Percentiles rank a stretch among this genome's conserved stretches.
These are phyloP conservation scores for Arizona elegans DNA, from an alignment of 2,113 vertebrate species.

Conservation along the genomic window DNA sequence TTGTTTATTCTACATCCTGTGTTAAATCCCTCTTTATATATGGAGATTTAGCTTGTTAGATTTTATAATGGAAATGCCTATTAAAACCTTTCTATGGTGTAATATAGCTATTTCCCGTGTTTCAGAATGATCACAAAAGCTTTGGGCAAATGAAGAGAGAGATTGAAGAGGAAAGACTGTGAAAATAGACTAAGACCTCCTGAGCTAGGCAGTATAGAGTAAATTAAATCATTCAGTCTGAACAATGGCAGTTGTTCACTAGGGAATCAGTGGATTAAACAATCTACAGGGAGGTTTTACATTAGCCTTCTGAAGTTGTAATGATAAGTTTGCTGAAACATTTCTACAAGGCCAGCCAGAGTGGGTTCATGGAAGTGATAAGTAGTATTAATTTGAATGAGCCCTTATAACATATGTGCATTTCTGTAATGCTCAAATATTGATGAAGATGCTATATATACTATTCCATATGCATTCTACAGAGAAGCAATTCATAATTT, in stretches of 20 bases:
- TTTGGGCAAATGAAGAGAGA: not conserved
- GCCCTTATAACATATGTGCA: not conserved
- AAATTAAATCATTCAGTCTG: not conserved
- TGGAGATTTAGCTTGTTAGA: not conserved
- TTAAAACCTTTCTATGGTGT: not conserved
- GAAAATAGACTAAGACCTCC: not conserved
- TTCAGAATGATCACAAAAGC: not conserved
- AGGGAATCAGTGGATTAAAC: not conserved
- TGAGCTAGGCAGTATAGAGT: not conserved
- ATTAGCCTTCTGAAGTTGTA: not conserved
- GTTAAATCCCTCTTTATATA: not conserved
- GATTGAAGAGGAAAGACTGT: not conserved
- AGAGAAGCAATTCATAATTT: not conserved
- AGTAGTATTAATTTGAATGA: not conserved
- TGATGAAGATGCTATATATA: not conserved
- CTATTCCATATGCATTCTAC: not conserved
- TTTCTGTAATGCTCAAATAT: not conserved
- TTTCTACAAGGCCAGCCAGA: not conserved
- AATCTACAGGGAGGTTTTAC: not conserved
- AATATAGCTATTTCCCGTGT: not conserved
- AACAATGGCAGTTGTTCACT: not conserved
- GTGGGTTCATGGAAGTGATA: not conserved
- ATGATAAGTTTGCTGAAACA: not conserved
- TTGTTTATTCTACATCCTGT: not conserved
- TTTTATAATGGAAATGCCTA: not conserved